Evolutionary conservation across 2,888 invertebrate species (phyloP).

Genomic region (Yponomeuta sedellus): DNA sequence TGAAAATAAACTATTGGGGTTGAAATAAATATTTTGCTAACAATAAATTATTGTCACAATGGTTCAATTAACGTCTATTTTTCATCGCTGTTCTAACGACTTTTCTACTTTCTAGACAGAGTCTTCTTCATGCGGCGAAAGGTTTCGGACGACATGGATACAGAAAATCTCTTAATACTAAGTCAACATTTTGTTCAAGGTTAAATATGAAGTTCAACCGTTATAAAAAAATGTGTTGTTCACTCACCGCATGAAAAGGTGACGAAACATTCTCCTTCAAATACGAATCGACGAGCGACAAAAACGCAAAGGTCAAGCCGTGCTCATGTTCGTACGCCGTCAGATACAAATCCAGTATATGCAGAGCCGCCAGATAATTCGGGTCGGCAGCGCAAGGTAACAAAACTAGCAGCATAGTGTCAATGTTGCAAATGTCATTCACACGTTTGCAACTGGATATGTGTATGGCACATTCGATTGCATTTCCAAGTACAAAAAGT

Average conservation of each 20-base stretch:
- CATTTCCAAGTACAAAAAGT: slow-evolving; percentile 74
- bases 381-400: slow-evolving; percentile 62
- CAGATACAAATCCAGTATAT: slow-evolving; percentile 73
- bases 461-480: slow-evolving; percentile 78
- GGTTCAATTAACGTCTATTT: too few relatives aligned
- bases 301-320: slow-evolving; percentile 53
- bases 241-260: slow-evolving; percentile 78
- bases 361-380: slow-evolving; percentile 65
- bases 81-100: too few relatives aligned
- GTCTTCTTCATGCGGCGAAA: too few relatives aligned
- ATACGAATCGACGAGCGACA: slow-evolving; percentile 65
- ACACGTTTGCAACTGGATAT: slow-evolving; percentile 67
- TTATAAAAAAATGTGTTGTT: neutral
- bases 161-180: too few relatives aligned
- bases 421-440: slow-evolving; percentile 59
- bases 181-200: too few relatives aligned
- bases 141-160: too few relatives aligned
- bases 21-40: slow-evolving; percentile 3
- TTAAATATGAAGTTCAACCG: too few relatives aligned
- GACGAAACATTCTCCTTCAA: slow-evolving; percentile 81
- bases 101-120: too few relatives aligned
- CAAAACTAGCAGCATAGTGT: slow-evolving; percentile 55
- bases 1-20: slow-evolving; percentile 1
- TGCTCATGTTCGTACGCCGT: slow-evolving; percentile 66
- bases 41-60: too few relatives aligned